Conservation (phyloP, 2,888 invertebrate species). For the Autographa pulchrina region DNA sequence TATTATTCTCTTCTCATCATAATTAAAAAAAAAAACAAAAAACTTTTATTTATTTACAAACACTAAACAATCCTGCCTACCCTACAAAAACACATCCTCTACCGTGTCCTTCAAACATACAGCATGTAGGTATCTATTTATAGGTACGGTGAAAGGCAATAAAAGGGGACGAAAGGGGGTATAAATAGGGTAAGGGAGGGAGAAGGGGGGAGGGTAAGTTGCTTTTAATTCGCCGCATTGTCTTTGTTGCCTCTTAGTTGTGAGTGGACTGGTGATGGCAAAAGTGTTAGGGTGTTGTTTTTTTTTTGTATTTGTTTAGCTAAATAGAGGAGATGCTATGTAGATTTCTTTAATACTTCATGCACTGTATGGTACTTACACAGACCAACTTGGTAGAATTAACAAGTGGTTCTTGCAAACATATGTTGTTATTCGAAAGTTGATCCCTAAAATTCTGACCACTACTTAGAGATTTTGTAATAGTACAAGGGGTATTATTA, state of each 20-base stretch:
- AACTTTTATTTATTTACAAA: neutral
- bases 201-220: constrained; percentile 58
- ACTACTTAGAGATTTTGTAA: too few species aligned
- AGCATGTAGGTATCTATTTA: constrained; percentile 50
- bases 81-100: constrained; percentile 9
- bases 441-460: too few species aligned
- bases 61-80: neutral
- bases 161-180: constrained; percentile 48
- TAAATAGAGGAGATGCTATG: too few species aligned
- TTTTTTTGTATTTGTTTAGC: neutral
- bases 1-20: too few species aligned
- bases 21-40: too few species aligned
- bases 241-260: constrained; percentile 67
- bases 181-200: constrained; percentile 38
- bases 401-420: too few species aligned
- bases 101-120: constrained; percentile 18
- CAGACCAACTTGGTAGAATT: too few species aligned
- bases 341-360: too few species aligned
- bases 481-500: too few species aligned
- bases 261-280: constrained; percentile 56
- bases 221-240: constrained; percentile 75
- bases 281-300: constrained; percentile 30
- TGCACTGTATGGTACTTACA: too few species aligned
- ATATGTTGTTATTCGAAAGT: too few species aligned
- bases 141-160: constrained; percentile 56